phyloP scores from a whole-genome alignment of 2,888 invertebrate genomes.

The Periphyllus acericola region DNA sequence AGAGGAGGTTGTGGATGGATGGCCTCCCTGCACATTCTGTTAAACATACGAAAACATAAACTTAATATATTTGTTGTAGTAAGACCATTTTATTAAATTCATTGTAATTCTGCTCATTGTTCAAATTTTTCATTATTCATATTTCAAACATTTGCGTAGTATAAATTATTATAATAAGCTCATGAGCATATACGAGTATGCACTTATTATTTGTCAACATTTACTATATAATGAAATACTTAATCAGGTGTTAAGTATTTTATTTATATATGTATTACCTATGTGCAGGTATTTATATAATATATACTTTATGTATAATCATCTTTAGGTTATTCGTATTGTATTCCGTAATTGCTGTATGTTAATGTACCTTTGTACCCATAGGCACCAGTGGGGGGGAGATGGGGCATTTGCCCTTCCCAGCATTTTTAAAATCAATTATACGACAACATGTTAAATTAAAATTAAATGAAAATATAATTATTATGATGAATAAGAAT shows the following conservation, averaged over 20 bases:
- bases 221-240: background rate
- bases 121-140: background rate
- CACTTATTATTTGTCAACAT: background rate
- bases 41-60: constrained; percentile 13
- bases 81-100: background rate
- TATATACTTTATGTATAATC: too few species aligned
- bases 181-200: background rate
- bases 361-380: too few species aligned
- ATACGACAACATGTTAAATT: too few species aligned
- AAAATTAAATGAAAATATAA: too few species aligned
- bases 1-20: constrained; percentile 44
- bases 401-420: too few species aligned
- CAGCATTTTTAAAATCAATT: too few species aligned
- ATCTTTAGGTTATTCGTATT: too few species aligned
- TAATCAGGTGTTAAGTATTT: background rate
- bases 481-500: too few species aligned
- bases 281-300: too few species aligned
- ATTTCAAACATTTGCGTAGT: background rate
- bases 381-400: too few species aligned
- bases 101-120: background rate
- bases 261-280: too few species aligned
- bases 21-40: constrained; percentile 57
- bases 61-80: background rate
- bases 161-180: background rate
- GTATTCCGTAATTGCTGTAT: too few species aligned